phyloP scores from a whole-genome alignment of 2,113 vertebrate species.

The Alligator mississippiensis region DNA sequence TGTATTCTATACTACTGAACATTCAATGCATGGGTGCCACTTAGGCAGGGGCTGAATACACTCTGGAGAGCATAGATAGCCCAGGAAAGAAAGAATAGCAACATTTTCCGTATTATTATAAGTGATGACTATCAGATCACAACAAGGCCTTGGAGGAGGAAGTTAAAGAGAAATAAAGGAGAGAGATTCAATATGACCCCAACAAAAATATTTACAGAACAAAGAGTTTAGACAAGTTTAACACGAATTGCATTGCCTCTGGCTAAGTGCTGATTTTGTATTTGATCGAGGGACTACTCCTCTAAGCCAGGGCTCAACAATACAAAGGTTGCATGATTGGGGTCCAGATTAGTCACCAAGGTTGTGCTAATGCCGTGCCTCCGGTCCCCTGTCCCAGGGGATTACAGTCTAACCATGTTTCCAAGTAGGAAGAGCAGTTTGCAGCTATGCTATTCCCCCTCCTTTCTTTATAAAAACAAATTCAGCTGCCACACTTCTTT shows the following conservation, averaged over 20 bases:
- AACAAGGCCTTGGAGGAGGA: background rate
- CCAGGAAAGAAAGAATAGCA: background rate
- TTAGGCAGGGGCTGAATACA: accelerated
- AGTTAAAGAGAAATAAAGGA: background rate
- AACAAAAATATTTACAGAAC: background rate
- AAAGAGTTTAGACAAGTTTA: background rate
- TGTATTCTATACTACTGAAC: too few species aligned
- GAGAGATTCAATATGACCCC: background rate
- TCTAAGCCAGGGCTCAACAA: background rate
- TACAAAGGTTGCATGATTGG: background rate
- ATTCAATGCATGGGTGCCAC: background rate
- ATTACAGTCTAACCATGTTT: background rate
- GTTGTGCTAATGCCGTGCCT: background rate
- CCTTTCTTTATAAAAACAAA: too few species aligned
- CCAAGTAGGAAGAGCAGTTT: too few species aligned
- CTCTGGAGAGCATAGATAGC: accelerated
- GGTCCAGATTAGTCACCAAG: background rate
- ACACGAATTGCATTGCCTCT: background rate
- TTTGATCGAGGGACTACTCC: background rate
- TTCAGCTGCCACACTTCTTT: too few species aligned
- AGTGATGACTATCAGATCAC: background rate
- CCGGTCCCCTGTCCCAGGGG: background rate
- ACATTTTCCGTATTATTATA: too few species aligned
- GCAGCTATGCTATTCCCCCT: background rate
- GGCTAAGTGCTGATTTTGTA: background rate